These are phyloP conservation scores for Syrrhaptes paradoxus DNA, from an alignment of 2,113 vertebrate genomes.

Conservation along the genomic window DNA sequence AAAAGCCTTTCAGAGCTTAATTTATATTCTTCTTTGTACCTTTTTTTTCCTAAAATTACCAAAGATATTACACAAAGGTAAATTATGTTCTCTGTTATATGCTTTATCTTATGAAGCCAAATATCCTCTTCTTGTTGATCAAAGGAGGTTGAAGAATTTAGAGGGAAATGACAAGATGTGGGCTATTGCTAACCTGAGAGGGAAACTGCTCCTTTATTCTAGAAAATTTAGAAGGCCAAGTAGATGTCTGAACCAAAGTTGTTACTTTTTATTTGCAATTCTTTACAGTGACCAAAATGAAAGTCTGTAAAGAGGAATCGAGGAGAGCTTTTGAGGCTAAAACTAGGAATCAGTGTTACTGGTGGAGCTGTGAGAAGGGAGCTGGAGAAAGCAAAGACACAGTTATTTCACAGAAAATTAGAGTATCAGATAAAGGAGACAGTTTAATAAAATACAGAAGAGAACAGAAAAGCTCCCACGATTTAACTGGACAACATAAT, in stretches of 20 bases:
- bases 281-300: slow-evolving; percentile 87
- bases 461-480: slow-evolving; percentile 78
- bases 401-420: slow-evolving; percentile 26
- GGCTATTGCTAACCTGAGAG: slow-evolving; percentile 79
- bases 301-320: slow-evolving; percentile 66
- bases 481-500: slow-evolving; percentile 80
- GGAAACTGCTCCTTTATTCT: slow-evolving; percentile 78
- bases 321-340: slow-evolving; percentile 63
- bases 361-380: slow-evolving; percentile 66
- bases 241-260: slow-evolving; percentile 88
- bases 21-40: slow-evolving; percentile 81
- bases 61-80: slow-evolving; percentile 95
- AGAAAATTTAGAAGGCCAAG: slow-evolving; percentile 77
- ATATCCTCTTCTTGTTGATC: slow-evolving; percentile 92
- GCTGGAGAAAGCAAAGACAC: slow-evolving; percentile 60
- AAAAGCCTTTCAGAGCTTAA: slow-evolving; percentile 80
- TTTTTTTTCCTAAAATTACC: slow-evolving; percentile 91
- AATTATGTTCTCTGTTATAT: slow-evolving; percentile 94
- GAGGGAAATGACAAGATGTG: slow-evolving; percentile 75
- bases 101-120: slow-evolving; percentile 98
- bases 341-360: slow-evolving; percentile 77
- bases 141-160: slow-evolving; percentile 80
- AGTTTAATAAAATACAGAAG: slow-evolving; percentile 58
- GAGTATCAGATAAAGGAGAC: slow-evolving; percentile 58
- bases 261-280: slow-evolving; percentile 78